Conservation (phyloP, 2,888 invertebrate species). For the Chydorus sphaericus region DNA sequence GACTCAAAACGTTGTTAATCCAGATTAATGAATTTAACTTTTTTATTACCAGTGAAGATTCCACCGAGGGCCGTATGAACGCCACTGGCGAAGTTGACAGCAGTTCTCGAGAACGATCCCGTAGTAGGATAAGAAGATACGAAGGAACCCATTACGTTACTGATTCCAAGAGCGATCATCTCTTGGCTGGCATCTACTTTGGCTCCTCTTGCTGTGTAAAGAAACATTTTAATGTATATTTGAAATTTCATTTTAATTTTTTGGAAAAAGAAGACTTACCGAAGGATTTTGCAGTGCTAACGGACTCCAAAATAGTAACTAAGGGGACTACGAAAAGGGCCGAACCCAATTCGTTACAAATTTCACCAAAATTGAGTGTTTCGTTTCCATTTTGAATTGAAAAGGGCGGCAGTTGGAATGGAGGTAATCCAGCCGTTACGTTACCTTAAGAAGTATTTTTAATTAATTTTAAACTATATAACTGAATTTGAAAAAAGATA, state of each 20-base stretch:
- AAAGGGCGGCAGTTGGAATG: constrained; percentile 7
- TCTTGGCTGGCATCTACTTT: constrained; percentile 24
- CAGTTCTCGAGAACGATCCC: constrained; percentile 35
- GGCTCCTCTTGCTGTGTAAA: background rate
- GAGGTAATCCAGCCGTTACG: constrained; percentile 11
- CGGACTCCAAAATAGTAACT: constrained; percentile 79
- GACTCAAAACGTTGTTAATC: no score
- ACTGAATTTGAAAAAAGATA: background rate
- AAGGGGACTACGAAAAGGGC: constrained; percentile 75
- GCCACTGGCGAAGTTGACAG: constrained; percentile 34
- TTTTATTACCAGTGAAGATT: constrained; percentile 20
- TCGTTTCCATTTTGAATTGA: constrained; percentile 1
- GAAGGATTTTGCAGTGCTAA: constrained; percentile 91
- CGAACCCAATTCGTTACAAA: constrained; percentile 57
- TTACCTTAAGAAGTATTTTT: constrained; percentile 5
- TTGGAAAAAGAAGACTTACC: no score
- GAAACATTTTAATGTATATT: no score
- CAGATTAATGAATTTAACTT: no score
- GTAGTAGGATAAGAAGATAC: constrained; percentile 33
- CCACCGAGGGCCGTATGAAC: constrained; percentile 33
- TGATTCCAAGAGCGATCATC: constrained; percentile 32
- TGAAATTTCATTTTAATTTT: no score
- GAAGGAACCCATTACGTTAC: constrained; percentile 33
- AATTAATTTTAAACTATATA: no score
- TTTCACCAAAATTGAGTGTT: constrained; percentile 37